Base-by-base conservation (phyloP, 2,888 invertebrate species). In the Apodemia zela region DNA sequence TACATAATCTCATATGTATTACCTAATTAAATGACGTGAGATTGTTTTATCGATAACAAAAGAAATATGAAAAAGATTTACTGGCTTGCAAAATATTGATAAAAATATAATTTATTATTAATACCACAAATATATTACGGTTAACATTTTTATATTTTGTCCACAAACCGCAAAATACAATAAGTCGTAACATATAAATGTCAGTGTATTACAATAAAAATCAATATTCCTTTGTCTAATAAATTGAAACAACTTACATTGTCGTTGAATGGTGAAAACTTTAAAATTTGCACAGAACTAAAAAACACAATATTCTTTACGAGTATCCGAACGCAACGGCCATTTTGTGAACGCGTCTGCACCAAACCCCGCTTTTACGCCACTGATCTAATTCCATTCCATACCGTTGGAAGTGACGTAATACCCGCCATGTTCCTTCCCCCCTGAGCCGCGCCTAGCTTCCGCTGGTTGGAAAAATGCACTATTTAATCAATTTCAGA, bases 371-470 rank as follows among this genome's bases (percentile, higher is more conserved):
- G 81, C 82, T 73, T 78, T 76, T 75, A 78, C 76, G 83, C 80
- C 79, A 90, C 90, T 90, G 90, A 86, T 88, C 90, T 84, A 89
- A 88, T 89, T 89, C 79, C 79, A 78, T 84, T 54, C 81, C 81
- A 86, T 81, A 83, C 85, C 84, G 73, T 85, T 84, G 82, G 84
- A 85, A 85, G 85, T 89, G 89, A 89, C 89, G 89, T 89, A 89
- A 89, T 77, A 73, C 81, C 73, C 80, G 89, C 89, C 89, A 89
- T 89, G 65, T 84, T 89, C 85, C 81, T 78, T 76, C 79, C 73
- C 79, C 73, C 74, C 76, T 74, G 33, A 72, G 72, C 82, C 82
- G 78, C 81, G 77, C 82, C 85, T 84, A 77, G 79, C 82, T 78
- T 79, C 80, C 78, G 76, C 66, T 67, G 70, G 73, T 75, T 79